Conservation (phyloP, 2,797 vertebrate species). For the Austrolebias charrua region DNA sequence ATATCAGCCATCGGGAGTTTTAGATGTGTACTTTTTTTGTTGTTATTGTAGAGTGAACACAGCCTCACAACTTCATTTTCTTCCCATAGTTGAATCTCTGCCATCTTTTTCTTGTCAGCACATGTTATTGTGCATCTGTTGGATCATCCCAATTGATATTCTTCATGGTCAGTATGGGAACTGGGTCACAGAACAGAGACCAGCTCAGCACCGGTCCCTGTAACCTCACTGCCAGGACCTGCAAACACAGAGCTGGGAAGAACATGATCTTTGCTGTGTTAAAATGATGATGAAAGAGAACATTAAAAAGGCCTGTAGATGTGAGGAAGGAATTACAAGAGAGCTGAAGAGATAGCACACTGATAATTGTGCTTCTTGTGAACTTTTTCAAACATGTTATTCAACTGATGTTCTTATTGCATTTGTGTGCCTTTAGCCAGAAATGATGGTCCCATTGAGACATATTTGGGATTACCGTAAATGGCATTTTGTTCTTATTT, state of each 20-base stretch:
- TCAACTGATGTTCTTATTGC: constrained; percentile 11
- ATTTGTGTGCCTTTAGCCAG: constrained; percentile 15
- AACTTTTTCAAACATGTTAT: constrained; percentile 18
- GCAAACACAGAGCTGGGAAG: constrained; percentile 32
- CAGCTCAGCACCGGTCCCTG: constrained; percentile 36
- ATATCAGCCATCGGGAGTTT: constrained; percentile 29
- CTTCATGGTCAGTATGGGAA: constrained; percentile 65
- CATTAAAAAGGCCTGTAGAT: neutral
- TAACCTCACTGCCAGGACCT: constrained; percentile 29
- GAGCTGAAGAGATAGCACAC: constrained; percentile 18
- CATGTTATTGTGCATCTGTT: constrained; percentile 65
- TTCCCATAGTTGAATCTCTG: constrained; percentile 45
- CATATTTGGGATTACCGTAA: constrained; percentile 12
- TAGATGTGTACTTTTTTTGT: constrained; percentile 26
- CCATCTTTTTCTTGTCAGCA: constrained; percentile 51
- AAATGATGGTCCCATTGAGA: constrained; percentile 18
- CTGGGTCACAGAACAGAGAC: constrained; percentile 57
- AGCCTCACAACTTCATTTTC: constrained; percentile 12
- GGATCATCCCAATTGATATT: constrained; percentile 39
- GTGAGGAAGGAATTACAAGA: constrained; percentile 4
- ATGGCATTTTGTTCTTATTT: constrained; percentile 18
- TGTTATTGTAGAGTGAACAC: constrained; percentile 32
- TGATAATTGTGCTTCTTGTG: constrained; percentile 14
- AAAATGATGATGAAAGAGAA: constrained; percentile 1
- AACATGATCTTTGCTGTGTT: constrained; percentile 12